Conservation (phyloP, 2,113 vertebrate species). For the Oenanthe oenanthe region DNA sequence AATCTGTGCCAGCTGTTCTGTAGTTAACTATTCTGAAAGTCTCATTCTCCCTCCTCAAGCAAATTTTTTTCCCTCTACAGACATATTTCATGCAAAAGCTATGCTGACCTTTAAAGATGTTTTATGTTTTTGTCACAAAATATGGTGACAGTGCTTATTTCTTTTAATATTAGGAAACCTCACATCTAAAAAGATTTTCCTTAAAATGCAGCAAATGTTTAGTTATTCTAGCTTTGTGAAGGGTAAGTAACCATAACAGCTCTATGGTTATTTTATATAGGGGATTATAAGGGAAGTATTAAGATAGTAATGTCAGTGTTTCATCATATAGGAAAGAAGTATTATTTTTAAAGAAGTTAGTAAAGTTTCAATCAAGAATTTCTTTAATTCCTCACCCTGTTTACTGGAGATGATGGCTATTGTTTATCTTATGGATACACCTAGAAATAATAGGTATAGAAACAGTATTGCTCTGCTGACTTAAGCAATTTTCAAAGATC, state of each 20-base stretch:
- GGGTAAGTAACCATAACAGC: not conserved
- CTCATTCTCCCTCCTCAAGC: constrained; percentile 6
- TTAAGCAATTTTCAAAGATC: not conserved
- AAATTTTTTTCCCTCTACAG: not conserved
- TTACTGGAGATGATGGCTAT: not conserved
- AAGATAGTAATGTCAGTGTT: not conserved
- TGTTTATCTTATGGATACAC: not conserved
- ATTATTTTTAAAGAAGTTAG: not conserved
- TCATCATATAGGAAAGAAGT: not conserved
- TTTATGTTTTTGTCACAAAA: constrained; percentile 34
- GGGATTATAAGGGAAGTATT: not conserved
- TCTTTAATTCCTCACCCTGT: not conserved
- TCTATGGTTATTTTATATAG: not conserved
- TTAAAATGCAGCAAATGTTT: not conserved
- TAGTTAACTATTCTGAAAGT: constrained; percentile 26
- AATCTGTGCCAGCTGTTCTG: constrained; percentile 61
- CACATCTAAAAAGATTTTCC: not conserved
- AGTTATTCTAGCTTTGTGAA: not conserved
- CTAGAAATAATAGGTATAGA: not conserved
- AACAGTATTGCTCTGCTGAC: not conserved
- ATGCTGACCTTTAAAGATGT: constrained; percentile 28
- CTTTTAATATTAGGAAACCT: not conserved
- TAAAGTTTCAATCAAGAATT: not conserved
- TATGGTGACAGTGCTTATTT: not conserved
- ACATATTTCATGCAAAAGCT: constrained; percentile 59